Evolutionary conservation across 2,888 invertebrate species (phyloP), one percentile per base, ranked within the genome.

Genomic region (Platypus cylindrus): DNA sequence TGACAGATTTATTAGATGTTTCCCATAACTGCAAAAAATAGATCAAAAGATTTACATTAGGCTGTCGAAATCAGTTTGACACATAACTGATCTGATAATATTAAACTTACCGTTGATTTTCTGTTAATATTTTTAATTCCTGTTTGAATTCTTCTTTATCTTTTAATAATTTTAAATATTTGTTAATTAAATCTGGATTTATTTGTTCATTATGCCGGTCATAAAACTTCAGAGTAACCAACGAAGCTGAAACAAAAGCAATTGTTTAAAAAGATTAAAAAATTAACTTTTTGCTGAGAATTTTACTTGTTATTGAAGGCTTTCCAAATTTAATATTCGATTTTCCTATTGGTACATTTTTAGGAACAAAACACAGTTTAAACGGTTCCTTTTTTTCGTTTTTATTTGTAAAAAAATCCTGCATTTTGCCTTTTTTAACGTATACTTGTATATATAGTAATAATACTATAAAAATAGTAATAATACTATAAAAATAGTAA

Each of bases 61-160:
- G n/a, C n/a, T n/a, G n/a, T n/a, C n/a, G n/a, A n/a, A n/a, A n/a
- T n/a, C n/a, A n/a, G n/a, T n/a, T n/a, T n/a, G n/a, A n/a, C n/a
- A n/a, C n/a, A n/a, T n/a, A n/a, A n/a, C n/a, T n/a, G 29, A 20
- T 22, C 5, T 25, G 12, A 25, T 14, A 27, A 16, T 27, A n/a
- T n/a, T n/a, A 20, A 12, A 37, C 28, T 29, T 37, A 60, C 62
- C 40, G 51, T 52, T 64, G 62, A 42, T 60, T 63, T 54, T 63
- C 63, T 17, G 62, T 60, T 15, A 49, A 43, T 3, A 59, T 58
- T 17, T 45, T 36, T 9, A 34, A 24, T 37, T 53, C 55, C 45
- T 54, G 58, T 40, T 62, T 54, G 22, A 48, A 41, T 1, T 59
- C 59, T 5, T 51, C 50, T 17, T 45, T 34, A 8, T 48, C 46